Conservation (phyloP, 2,797 vertebrate species). For the Crocidura indochinensis region DNA sequence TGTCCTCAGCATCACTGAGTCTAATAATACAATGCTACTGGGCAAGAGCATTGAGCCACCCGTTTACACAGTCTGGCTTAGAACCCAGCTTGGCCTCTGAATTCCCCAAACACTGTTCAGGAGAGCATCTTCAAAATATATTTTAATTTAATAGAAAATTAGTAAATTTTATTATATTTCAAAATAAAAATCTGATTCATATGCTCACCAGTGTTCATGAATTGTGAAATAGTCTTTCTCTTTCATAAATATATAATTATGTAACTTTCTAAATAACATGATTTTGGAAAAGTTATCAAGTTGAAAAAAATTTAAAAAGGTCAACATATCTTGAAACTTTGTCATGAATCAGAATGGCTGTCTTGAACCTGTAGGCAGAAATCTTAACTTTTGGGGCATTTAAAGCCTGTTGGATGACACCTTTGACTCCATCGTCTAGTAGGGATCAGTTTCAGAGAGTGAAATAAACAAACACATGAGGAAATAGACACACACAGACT, state of each 20-base stretch:
- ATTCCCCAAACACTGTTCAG: too few species aligned
- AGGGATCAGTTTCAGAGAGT: too few species aligned
- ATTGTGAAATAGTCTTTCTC: neutral
- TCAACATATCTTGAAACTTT: neutral
- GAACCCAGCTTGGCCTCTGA: too few species aligned
- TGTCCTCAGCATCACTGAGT: too few species aligned
- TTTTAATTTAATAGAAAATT: conserved; percentile 33
- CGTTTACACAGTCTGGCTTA: too few species aligned
- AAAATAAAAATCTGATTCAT: neutral
- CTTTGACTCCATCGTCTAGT: neutral
- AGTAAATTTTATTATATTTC: conserved; percentile 33
- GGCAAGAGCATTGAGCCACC: too few species aligned
- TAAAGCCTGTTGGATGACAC: too few species aligned
- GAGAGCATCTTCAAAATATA: too few species aligned
- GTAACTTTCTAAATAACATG: neutral
- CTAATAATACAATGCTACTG: too few species aligned
- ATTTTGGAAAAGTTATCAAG: neutral
- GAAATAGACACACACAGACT: too few species aligned
- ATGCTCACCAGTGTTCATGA: neutral
- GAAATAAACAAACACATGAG: too few species aligned
- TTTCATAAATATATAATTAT: neutral
- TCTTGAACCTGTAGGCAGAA: neutral
- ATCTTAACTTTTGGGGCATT: neutral
- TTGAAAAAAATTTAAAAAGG: neutral
- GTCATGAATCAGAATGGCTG: neutral